Conservation (phyloP, 2,113 vertebrate genomes). For the Megaptera novaeangliae region DNA sequence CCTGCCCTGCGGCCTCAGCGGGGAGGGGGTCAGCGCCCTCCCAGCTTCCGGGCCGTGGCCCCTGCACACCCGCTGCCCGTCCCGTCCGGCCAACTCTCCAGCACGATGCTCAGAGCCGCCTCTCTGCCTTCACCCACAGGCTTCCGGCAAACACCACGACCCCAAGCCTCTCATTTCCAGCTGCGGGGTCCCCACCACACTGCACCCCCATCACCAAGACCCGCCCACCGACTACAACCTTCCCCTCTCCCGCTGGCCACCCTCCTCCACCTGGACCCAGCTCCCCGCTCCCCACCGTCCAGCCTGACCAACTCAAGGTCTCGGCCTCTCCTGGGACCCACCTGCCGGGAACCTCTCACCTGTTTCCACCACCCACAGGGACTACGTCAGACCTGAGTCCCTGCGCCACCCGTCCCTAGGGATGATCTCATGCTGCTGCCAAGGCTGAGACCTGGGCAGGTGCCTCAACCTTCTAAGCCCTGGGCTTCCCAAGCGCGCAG, state of each 20-base stretch:
- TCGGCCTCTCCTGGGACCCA: fast-evolving
- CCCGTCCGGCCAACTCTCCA: not conserved
- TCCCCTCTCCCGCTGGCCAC: not conserved
- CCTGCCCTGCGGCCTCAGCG: not conserved
- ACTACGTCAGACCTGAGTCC: not conserved
- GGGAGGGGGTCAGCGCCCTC: fast-evolving
- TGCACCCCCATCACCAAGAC: not conserved
- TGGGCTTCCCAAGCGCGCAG: not conserved
- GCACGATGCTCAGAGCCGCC: fast-evolving
- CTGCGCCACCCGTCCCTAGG: not conserved
- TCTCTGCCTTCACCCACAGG: not conserved
- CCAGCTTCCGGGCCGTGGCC: no score
- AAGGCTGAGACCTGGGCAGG: not conserved
- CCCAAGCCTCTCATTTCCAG: not conserved
- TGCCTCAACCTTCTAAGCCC: no score
- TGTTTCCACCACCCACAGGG: fast-evolving
- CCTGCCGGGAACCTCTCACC: not conserved
- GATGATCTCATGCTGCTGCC: fast-evolving
- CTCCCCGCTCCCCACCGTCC: not conserved
- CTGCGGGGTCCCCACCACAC: not conserved
- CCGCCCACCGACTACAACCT: not conserved
- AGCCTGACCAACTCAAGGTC: no score
- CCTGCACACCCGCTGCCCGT: not conserved
- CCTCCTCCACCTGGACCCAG: not conserved
- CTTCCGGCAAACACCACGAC: not conserved